Base-by-base conservation (phyloP, 2,888 invertebrate species). In the Monochamus alternatus region DNA sequence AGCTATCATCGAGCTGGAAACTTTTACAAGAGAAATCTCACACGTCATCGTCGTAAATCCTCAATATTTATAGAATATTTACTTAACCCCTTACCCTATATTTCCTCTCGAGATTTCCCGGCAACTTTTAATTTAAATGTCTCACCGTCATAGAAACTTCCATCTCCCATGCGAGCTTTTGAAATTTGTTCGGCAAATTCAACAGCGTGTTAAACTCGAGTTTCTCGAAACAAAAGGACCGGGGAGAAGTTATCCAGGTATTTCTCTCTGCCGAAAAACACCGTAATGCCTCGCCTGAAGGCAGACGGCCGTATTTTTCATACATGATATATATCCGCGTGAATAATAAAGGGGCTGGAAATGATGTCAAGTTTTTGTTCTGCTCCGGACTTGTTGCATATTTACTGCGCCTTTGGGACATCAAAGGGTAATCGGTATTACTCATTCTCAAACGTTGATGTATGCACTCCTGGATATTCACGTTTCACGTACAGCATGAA, bases 141-240 rank as follows among this genome's bases (percentile, higher is more conserved):
- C 30, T 51, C 31, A 10, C 47, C 7, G 22, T 22, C 22, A 51
- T 30, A 30, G 30, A 12, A 65, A 65, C 47, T 65, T 65, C 64
- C 44, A 47, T 65, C 47, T 65, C 64, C 47, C 64, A 12, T 47
- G 64, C 5, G 64, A 51, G 62, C 38, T 3, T 63, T 63, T 63
- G 62, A 63, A 38, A 63, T 63, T 65, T 65, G 47, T 47, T 65
- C 64, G 14, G 44, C 47, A 65, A 65, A 65, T 65, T 65, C 64
- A 65, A 30, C 47, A 30, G 44, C 47, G 47, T 63, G 62, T 63
- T 63, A 63, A 63, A 63, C 62, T 63, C 1, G 14, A 63, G 62
- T 43, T 43, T n/a, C 43, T 38, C n/a, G 43, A n/a, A 51, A 47
- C 44, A 51, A 47, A 65, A 65, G 64, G 44, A 44, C 47, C 30